Conservation (phyloP, 2,888 invertebrate species). For the Ischnus inquisitorius region DNA sequence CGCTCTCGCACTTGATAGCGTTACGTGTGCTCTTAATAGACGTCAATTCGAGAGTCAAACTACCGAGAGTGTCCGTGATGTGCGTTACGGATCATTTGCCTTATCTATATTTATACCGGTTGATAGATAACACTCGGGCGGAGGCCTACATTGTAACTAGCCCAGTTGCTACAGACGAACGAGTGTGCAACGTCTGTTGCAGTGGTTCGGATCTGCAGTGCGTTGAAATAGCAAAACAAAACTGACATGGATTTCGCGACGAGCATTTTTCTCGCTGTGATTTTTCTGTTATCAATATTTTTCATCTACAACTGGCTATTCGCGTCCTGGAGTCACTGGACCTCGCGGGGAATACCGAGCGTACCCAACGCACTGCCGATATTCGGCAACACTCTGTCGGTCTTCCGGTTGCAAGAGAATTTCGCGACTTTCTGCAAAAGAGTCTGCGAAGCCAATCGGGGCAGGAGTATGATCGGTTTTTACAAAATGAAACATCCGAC, state of each 20-base stretch:
- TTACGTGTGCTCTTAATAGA: neutral
- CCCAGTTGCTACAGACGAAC: too few species aligned
- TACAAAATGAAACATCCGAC: conserved; percentile 22
- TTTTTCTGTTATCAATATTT: neutral
- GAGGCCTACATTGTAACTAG: neutral
- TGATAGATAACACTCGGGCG: neutral
- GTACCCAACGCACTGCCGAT: conserved; percentile 52
- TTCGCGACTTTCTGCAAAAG: neutral
- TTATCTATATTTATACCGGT: neutral
- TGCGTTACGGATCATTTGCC: neutral
- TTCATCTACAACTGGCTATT: conserved; percentile 15
- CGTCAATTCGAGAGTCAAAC: neutral
- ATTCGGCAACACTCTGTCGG: conserved; percentile 51
- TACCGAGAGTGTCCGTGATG: neutral
- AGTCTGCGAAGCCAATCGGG: conserved; percentile 1
- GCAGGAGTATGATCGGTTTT: conserved; percentile 57
- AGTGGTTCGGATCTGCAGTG: neutral
- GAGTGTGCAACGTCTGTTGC: neutral
- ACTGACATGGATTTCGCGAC: conserved; percentile 21
- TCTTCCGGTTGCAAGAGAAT: conserved; percentile 39
- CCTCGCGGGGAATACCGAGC: conserved; percentile 43
- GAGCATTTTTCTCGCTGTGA: neutral
- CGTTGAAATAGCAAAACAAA: too few species aligned
- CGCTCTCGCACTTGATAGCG: neutral
- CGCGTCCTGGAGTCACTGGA: conserved; percentile 50